Base-by-base conservation (phyloP, 2,888 invertebrate species). In the Sarcophaga caerulescens region DNA sequence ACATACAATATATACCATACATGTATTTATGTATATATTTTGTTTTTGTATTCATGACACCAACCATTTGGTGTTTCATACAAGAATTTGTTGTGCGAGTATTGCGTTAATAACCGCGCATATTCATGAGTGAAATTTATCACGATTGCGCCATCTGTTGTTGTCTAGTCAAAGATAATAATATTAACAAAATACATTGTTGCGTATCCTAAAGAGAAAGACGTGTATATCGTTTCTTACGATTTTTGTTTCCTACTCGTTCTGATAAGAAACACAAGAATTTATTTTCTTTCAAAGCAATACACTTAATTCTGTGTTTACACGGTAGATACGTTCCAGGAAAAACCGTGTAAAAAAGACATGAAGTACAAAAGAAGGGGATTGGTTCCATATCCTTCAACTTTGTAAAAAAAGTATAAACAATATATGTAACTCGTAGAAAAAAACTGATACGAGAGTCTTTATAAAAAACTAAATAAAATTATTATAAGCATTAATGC, bases 141-240 rank as follows among this genome's bases (percentile, higher is more conserved):
- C 65, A 1, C 52, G 17, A 17, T 57, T 47, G 76, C 89, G 88
- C 88, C 89, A 88, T 89, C 89, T 89, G 85, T 68, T 79, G 85
- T 81, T 62, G 77, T 23, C 70, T 88, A 87, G 85, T 6, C 11
- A 65, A 68, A 84, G 60, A 17, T 74, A 52, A 4, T n/a, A 19
- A 47, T 69, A 60, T 63, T 71, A 59, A 57, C 11, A 8, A 52
- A 25, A 23, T 45, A 45, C 59, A 47, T 68, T 63, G n/a, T 79
- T 76, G 35, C 19, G 23, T 74, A 25, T 74, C 68, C 45, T 35
- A 78, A 75, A 35, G 10, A 35, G 52, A 65, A 74, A 75, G 77
- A 86, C 75, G 62, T 47, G 12, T 47, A 10, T 47, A 14, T 14
- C 52, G 52, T 52, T 52, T 52, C 77, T 76, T 63, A 25, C 17